These are phyloP conservation scores for Lethenteron reissneri DNA, from an alignment of 2,113 vertebrate species.

Conservation along the genomic window DNA sequence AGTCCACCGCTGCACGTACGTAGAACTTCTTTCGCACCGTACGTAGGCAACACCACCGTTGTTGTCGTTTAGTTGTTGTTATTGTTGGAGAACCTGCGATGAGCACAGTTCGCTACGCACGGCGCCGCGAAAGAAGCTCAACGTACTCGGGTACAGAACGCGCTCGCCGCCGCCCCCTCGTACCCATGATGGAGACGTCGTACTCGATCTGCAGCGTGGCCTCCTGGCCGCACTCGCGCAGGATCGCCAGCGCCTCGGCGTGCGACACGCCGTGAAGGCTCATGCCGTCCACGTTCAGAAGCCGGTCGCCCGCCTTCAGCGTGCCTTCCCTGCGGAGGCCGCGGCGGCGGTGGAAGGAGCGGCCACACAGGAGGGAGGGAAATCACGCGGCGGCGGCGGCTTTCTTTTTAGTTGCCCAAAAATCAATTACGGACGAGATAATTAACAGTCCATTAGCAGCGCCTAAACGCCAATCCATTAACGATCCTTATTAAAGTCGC, in stretches of 20 bases:
- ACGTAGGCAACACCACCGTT: no score
- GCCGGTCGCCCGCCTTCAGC: conserved; percentile 59
- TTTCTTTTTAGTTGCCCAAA: not conserved
- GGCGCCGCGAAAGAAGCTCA: no score
- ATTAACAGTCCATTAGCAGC: not conserved
- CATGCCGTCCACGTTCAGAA: conserved; percentile 67
- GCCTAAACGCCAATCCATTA: not conserved
- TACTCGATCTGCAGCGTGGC: conserved; percentile 87
- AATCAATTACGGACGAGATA: not conserved
- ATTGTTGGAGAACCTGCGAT: no score
- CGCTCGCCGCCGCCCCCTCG: conserved; percentile 15
- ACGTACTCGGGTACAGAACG: no score
- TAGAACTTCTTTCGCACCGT: no score
- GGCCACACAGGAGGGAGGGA: no score
- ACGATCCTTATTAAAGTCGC: not conserved
- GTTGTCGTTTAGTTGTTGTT: no score
- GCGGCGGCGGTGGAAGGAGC: not conserved
- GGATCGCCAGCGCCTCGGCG: conserved; percentile 45
- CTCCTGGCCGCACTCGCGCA: conserved; percentile 66
- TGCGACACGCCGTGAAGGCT: conserved; percentile 62
- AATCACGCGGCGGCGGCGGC: not conserved
- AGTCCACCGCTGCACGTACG: no score
- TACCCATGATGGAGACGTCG: conserved; percentile 73
- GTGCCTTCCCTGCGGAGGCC: conserved; percentile 54
- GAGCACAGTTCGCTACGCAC: no score